These are phyloP conservation scores for Ancistrus triradiatus DNA, from an alignment of 2,113 vertebrate genomes.

Conservation along the genomic window DNA sequence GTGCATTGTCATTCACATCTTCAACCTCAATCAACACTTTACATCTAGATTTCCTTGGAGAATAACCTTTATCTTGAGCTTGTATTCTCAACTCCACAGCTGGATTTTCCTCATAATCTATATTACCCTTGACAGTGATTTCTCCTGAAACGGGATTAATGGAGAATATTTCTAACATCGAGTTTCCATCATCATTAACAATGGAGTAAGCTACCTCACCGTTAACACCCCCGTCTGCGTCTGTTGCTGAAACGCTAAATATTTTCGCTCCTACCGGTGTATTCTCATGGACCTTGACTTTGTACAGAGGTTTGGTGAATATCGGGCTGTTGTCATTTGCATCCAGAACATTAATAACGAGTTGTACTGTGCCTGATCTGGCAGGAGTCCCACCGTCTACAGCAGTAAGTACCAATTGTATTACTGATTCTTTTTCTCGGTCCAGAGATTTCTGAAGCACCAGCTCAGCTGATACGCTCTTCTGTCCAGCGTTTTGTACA, in stretches of 20 bases:
- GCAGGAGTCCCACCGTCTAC: conserved; percentile 55
- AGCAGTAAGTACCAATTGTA: conserved; percentile 46
- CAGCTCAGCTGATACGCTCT: conserved; percentile 39
- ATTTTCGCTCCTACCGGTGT: conserved; percentile 8
- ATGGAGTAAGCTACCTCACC: conserved; percentile 48
- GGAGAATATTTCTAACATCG: conserved; percentile 51
- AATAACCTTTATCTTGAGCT: conserved; percentile 40
- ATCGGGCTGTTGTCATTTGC: conserved; percentile 50
- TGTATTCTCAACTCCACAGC: conserved; percentile 46
- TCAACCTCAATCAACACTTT: conserved; percentile 72
- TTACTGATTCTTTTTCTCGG: conserved; percentile 44
- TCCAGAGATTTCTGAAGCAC: conserved; percentile 54
- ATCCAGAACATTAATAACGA: conserved; percentile 46
- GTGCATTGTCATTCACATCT: conserved; percentile 75
- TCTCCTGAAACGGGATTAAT: conserved; percentile 62
- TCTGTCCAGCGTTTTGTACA: too few species aligned
- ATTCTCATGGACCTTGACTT: conserved; percentile 43
- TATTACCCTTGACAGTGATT: conserved; percentile 56
- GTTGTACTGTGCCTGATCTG: conserved; percentile 29
- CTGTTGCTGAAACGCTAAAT: conserved; percentile 14
- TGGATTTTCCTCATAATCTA: conserved; percentile 60
- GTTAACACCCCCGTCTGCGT: conserved; percentile 51
- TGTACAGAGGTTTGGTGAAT: conserved; percentile 44
- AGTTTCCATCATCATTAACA: conserved; percentile 47
- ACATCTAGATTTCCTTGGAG: conserved; percentile 39